phyloP scores from a whole-genome alignment of 2,888 invertebrate genomes.

The Diarsia brunnea region DNA sequence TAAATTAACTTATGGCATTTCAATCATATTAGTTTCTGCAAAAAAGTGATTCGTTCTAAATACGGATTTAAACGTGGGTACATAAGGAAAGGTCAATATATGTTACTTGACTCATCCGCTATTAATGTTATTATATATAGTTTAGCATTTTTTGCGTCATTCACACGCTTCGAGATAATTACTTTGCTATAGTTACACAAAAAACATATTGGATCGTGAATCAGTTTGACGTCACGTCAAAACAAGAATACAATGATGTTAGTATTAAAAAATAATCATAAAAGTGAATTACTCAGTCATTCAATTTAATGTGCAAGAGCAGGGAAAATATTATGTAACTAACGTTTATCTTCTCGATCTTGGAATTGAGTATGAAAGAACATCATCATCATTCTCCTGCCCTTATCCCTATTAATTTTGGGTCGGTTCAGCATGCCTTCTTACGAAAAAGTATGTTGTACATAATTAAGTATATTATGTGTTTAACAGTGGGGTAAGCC shows the following conservation, averaged over 20 bases:
- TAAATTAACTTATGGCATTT: constrained; percentile 1
- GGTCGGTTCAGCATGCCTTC: too few relatives aligned
- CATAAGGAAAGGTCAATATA: constrained; percentile 56
- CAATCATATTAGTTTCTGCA: constrained; percentile 13
- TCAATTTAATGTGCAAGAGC: constrained; percentile 12
- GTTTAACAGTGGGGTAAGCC: not conserved
- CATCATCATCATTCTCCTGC: not conserved
- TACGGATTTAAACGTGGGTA: constrained; percentile 31
- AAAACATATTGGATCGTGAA: constrained; percentile 45
- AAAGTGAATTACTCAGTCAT: constrained; percentile 25
- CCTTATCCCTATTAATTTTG: too few relatives aligned
- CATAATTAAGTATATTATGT: not conserved
- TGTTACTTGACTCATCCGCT: constrained; percentile 45
- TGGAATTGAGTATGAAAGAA: constrained; percentile 4
- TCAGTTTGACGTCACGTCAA: constrained; percentile 50
- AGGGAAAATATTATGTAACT: constrained; percentile 11
- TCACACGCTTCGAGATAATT: constrained; percentile 59
- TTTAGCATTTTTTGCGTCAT: constrained; percentile 53
- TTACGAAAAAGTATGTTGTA: not conserved
- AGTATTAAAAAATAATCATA: constrained; percentile 25
- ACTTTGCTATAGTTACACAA: constrained; percentile 38
- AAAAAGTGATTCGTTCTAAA: constrained; percentile 47
- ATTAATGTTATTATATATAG: constrained; percentile 31
- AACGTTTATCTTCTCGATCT: constrained; percentile 4
- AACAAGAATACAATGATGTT: constrained; percentile 10